A percentile compares a stretch with the other conserved stretches of the same genome.
These are phyloP conservation scores for Tricholauxania praeusta DNA, from an alignment of 2,888 invertebrate species.

Conservation along the genomic window DNA sequence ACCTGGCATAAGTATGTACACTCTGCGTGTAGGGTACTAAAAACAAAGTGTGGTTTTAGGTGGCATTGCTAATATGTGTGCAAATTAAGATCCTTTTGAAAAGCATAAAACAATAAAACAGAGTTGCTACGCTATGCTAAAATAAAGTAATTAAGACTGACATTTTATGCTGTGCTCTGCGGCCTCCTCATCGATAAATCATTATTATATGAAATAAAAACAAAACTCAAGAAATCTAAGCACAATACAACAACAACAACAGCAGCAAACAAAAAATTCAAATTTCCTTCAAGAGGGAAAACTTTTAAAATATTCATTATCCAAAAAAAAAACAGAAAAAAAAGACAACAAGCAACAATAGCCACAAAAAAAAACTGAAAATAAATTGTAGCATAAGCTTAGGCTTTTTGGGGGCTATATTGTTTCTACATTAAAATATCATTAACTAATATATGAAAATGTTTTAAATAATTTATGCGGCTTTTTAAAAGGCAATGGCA, in stretches of 20 bases:
- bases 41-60: conserved; percentile 5
- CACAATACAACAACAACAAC: neutral
- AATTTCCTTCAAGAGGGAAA: neutral
- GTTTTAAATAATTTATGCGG: conserved; percentile 17
- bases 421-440: conserved; percentile 17
- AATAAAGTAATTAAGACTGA: too few relatives aligned
- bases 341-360: neutral
- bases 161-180: too few relatives aligned
- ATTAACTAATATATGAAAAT: conserved; percentile 15
- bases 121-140: too few relatives aligned
- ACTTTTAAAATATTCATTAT: conserved; percentile 16
- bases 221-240: conserved; percentile 26
- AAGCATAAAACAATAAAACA: too few relatives aligned
- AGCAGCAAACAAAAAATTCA: neutral
- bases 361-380: neutral
- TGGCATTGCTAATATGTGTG: neutral
- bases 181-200: conserved; percentile 8
- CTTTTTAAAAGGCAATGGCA: neutral
- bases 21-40: neutral
- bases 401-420: conserved; percentile 7
- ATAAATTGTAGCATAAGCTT: conserved; percentile 12
- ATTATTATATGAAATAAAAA: conserved; percentile 23
- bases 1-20: too few relatives aligned
- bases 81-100: neutral
- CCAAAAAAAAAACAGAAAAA: neutral